These are phyloP conservation scores for Cerastis rubricosa DNA, from an alignment of 2,888 invertebrate species.

Conservation along the genomic window DNA sequence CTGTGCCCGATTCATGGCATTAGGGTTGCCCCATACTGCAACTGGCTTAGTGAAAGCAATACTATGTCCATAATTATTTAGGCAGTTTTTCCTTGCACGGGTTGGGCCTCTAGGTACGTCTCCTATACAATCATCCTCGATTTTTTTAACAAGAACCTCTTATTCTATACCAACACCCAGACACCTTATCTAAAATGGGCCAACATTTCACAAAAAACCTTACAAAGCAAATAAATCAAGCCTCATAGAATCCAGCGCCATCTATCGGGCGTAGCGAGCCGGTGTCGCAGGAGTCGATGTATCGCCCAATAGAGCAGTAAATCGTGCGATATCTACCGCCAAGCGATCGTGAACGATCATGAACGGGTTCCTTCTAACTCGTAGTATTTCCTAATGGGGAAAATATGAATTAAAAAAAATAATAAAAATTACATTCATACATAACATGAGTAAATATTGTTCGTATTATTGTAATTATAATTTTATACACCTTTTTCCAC, in stretches of 20 bases:
- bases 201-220: conserved; percentile 26
- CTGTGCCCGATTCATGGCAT: no score
- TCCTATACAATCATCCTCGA: neutral
- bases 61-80: neutral
- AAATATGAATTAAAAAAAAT: neutral
- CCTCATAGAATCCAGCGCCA: conserved; percentile 53
- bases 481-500: no score
- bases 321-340: conserved; percentile 74
- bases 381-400: conserved; percentile 5
- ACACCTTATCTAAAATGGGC: neutral
- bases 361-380: conserved; percentile 23
- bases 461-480: no score
- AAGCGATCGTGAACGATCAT: conserved; percentile 75
- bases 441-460: no score
- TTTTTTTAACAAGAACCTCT: neutral
- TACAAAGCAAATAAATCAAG: conserved; percentile 49
- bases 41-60: neutral
- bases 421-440: neutral
- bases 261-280: conserved; percentile 55
- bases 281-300: conserved; percentile 75
- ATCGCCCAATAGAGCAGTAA: conserved; percentile 80
- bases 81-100: neutral
- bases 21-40: no score
- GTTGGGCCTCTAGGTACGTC: neutral
- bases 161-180: neutral